Percentiles rank a stretch among this genome's conserved stretches.
These are phyloP conservation scores for Chamaetylas fuelleborni DNA, from an alignment of 2,113 vertebrate genomes.

Conservation along the genomic window DNA sequence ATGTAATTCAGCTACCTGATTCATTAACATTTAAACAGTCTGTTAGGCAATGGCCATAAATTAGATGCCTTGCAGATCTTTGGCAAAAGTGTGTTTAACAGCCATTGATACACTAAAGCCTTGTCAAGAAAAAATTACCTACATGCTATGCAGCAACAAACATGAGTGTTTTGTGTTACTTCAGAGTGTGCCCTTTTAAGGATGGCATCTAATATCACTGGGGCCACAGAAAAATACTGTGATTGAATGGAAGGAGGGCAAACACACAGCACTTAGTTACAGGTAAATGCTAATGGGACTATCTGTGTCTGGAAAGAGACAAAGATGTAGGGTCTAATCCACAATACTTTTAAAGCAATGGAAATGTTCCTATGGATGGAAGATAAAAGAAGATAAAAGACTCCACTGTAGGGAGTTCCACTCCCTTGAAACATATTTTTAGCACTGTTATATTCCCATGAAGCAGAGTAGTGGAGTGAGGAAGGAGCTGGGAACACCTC, in stretches of 20 bases:
- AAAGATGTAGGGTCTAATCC: background rate
- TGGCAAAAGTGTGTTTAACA: constrained; percentile 15
- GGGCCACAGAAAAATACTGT: background rate
- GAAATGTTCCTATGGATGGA: background rate
- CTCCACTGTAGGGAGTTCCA: background rate
- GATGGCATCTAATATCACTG: background rate
- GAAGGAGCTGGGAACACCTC: background rate
- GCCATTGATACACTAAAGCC: background rate
- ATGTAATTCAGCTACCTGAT: constrained; percentile 57
- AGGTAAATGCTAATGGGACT: background rate
- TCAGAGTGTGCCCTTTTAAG: background rate
- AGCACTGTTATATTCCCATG: accelerated
- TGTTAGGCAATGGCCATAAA: constrained; percentile 38
- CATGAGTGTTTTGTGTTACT: background rate
- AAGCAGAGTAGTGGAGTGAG: background rate
- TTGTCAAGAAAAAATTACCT: background rate
- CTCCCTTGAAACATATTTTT: background rate
- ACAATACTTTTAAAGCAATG: background rate
- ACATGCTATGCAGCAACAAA: background rate
- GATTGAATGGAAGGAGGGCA: background rate
- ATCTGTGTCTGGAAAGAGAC: background rate
- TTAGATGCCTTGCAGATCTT: constrained; percentile 31
- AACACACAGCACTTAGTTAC: background rate
- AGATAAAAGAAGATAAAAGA: background rate
- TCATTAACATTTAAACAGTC: constrained; percentile 56